Evolutionary conservation across 1,140 invertebrate species (phyloP), one percentile per base, ranked within the genome.

Genomic region (Scaptomyza hsui): DNA sequence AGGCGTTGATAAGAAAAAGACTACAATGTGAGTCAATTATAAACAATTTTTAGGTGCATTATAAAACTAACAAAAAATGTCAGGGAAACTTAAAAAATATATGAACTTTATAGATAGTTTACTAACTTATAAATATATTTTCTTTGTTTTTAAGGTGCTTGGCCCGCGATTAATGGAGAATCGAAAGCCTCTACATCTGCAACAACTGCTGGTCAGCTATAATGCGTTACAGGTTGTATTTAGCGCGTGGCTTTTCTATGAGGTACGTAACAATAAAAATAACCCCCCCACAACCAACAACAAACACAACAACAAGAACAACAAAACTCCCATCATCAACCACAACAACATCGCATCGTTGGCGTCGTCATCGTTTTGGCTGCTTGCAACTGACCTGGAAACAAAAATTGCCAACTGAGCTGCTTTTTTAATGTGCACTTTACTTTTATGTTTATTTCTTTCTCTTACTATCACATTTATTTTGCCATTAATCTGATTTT

Each of bases 111-210:
- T n/a, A n/a, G n/a, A n/a, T n/a, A n/a, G n/a, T n/a, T n/a, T n/a
- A n/a, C n/a, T n/a, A n/a, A n/a, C n/a, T n/a, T n/a, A n/a, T n/a
- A n/a, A n/a, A n/a, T n/a, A n/a, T n/a, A 21, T 45, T 18, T 35
- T 9, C 21, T 13, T 6, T 35, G 0, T 9, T 65, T 92, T 83
- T n/a, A 90, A 94, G 93, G 92, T 94, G 69, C 68, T 93, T 53
- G 97, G 97, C 9, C 97, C 96, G 45, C 94, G 94, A 82, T 92
- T 95, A 48, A 98, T 98, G 97, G 95, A 96, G 91, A 95, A 97
- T 89, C 94, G 97, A 75, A 95, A 96, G 92, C 95, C 97, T 3
- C 95, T 96, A 89, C 94, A 97, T 70, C 93, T 98, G 15, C 94
- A 96, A 75, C 94, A 94, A 68, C 92, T 95, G 21, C 93, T 98